Conservation (phyloP, 2,113 vertebrate species). For the Tupaia chinensis region DNA sequence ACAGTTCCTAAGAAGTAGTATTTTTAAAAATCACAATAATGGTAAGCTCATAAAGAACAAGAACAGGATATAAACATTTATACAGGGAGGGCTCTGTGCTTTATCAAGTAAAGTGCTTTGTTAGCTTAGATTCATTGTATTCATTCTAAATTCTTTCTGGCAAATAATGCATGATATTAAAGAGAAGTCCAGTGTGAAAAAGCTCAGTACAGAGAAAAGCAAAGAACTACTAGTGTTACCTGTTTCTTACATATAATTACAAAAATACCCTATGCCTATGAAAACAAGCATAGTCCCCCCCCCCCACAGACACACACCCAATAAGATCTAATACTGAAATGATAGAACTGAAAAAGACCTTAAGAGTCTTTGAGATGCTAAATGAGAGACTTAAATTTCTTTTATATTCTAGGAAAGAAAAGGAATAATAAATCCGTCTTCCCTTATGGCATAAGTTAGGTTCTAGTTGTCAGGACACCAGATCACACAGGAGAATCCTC, state of each 20-base stretch:
- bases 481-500: conserved; percentile 8
- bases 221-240: conserved; percentile 1
- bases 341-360: background rate
- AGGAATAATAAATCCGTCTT: background rate
- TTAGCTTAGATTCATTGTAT: conserved; percentile 30
- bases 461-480: background rate
- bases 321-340: conserved; percentile 26
- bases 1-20: conserved; percentile 56
- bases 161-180: conserved; percentile 31
- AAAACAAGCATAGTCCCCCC: background rate
- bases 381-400: conserved; percentile 9
- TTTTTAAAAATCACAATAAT: conserved; percentile 53
- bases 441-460: background rate
- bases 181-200: background rate
- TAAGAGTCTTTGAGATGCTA: background rate
- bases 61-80: conserved; percentile 69
- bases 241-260: conserved; percentile 17
- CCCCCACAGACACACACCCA: no score
- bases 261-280: background rate
- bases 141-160: conserved; percentile 23
- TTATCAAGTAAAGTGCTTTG: conserved; percentile 56
- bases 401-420: conserved; percentile 30
- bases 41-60: conserved; percentile 52
- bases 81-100: conserved; percentile 13
- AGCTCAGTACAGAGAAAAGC: background rate